These are phyloP conservation scores for Labroides dimidiatus DNA, from an alignment of 2,797 vertebrate genomes.

Conservation along the genomic window DNA sequence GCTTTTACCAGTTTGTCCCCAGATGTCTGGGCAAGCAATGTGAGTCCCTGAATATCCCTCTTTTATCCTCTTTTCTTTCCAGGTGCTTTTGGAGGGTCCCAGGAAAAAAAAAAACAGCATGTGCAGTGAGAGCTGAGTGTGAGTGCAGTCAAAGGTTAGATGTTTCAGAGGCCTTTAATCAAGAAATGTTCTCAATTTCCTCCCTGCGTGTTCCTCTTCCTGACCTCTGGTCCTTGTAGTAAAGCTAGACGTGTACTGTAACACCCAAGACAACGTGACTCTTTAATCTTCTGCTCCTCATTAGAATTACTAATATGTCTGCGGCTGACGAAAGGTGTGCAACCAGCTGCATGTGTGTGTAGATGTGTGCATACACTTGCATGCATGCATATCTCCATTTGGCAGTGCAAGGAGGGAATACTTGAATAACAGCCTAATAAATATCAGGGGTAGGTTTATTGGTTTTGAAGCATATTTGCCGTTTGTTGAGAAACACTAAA, in stretches of 20 bases:
- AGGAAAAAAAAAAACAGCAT: conserved; percentile 49
- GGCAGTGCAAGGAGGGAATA: conserved; percentile 75
- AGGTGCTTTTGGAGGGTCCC: conserved; percentile 53
- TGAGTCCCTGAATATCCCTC: conserved; percentile 44
- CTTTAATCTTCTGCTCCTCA: conserved; percentile 84
- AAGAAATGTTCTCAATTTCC: conserved; percentile 84
- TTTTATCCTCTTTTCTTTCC: conserved; percentile 47
- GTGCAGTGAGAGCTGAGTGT: conserved; percentile 56
- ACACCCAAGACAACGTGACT: conserved; percentile 73
- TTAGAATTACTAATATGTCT: conserved; percentile 85
- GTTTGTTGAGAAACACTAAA: conserved; percentile 86
- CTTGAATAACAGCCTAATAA: conserved; percentile 86
- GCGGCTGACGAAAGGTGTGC: conserved; percentile 68
- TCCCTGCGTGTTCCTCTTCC: conserved; percentile 73
- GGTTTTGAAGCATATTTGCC: conserved; percentile 86
- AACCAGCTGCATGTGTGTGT: conserved; percentile 33
- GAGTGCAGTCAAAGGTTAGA: conserved; percentile 83
- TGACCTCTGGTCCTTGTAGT: conserved; percentile 77
- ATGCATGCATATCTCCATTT: conserved; percentile 57
- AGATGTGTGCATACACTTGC: conserved; percentile 38
- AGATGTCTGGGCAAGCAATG: conserved; percentile 55
- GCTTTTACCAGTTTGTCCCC: conserved; percentile 62
- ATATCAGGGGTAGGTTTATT: conserved; percentile 86
- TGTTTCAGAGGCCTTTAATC: conserved; percentile 85
- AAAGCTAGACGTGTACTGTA: conserved; percentile 82